Conservation (phyloP, 2,888 invertebrate genomes). For the Epistrophella euchroma region DNA sequence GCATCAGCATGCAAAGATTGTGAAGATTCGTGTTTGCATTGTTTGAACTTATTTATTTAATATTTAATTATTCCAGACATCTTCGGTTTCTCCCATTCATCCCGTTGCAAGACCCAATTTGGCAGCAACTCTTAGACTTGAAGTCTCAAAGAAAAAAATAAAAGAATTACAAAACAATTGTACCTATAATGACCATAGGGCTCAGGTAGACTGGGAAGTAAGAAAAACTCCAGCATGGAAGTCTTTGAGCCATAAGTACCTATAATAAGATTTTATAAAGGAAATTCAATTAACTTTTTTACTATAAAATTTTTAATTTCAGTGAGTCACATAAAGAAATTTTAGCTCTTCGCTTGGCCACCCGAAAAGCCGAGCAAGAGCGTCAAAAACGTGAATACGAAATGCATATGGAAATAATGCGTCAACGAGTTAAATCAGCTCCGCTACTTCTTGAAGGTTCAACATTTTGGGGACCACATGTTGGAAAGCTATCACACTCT, state of each 20-base stretch:
- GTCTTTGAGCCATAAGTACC: slow-evolving; percentile 81
- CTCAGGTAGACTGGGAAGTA: slow-evolving; percentile 83
- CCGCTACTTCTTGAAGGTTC: slow-evolving; percentile 82
- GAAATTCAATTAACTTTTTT: background rate
- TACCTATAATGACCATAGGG: slow-evolving; percentile 78
- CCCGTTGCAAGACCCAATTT: slow-evolving; percentile 83
- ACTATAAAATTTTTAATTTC: background rate
- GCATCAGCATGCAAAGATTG: no score
- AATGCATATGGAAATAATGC: slow-evolving; percentile 83
- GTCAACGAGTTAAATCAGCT: slow-evolving; percentile 82
- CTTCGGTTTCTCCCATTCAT: slow-evolving; percentile 81
- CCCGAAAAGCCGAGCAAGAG: slow-evolving; percentile 83
- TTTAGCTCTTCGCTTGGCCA: slow-evolving; percentile 81
- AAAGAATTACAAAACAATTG: slow-evolving; percentile 81
- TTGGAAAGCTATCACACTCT: slow-evolving; percentile 81
- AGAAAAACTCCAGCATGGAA: slow-evolving; percentile 84
- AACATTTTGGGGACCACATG: slow-evolving; percentile 81
- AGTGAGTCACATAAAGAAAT: slow-evolving; percentile 83
- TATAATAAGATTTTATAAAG: background rate
- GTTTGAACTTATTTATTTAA: background rate
- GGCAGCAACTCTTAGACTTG: slow-evolving; percentile 82
- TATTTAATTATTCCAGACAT: slow-evolving; percentile 57
- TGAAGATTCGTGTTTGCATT: no score
- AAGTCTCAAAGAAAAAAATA: slow-evolving; percentile 81
- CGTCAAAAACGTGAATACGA: slow-evolving; percentile 82